Percentiles rank a stretch among this genome's conserved stretches.
Evolutionary conservation across 2,113 vertebrate genomes (phyloP).

Genomic region (Tonatia bakeri): DNA sequence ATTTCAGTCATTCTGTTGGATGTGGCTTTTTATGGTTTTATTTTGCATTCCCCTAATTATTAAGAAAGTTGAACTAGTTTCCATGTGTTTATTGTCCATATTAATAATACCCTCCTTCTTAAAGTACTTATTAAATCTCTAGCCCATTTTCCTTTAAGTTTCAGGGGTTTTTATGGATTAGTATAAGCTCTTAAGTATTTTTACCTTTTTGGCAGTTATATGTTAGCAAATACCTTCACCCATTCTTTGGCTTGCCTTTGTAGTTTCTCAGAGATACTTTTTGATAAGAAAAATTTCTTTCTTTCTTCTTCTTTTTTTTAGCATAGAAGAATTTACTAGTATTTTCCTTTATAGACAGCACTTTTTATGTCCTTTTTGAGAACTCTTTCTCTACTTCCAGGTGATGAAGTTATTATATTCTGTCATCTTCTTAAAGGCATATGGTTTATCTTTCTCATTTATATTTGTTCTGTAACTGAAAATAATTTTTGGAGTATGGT

Average conservation of each 20-base stretch:
- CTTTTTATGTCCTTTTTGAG: neutral
- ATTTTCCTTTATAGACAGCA: neutral
- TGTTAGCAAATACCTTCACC: neutral
- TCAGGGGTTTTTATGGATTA: neutral
- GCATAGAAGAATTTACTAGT: neutral
- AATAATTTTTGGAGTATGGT: neutral
- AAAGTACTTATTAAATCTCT: neutral
- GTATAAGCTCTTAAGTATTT: neutral
- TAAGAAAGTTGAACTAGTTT: neutral
- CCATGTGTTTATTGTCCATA: neutral
- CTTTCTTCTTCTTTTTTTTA: neutral
- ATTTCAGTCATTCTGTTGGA: neutral
- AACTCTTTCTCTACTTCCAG: neutral
- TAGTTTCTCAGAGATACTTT: neutral
- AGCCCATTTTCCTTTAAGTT: neutral
- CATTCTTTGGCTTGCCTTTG: neutral
- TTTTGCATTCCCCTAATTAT: neutral
- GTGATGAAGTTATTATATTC: neutral
- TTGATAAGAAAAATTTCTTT: neutral
- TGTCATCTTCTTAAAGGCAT: neutral
- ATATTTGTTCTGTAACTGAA: neutral
- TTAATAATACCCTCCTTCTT: neutral
- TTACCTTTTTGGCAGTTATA: neutral
- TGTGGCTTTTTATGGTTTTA: neutral
- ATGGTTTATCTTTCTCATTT: neutral